A percentile compares a stretch with the other conserved stretches of the same genome.
phyloP scores from a whole-genome alignment of 2,888 invertebrate species.

The Lycocerus yunnanus region DNA sequence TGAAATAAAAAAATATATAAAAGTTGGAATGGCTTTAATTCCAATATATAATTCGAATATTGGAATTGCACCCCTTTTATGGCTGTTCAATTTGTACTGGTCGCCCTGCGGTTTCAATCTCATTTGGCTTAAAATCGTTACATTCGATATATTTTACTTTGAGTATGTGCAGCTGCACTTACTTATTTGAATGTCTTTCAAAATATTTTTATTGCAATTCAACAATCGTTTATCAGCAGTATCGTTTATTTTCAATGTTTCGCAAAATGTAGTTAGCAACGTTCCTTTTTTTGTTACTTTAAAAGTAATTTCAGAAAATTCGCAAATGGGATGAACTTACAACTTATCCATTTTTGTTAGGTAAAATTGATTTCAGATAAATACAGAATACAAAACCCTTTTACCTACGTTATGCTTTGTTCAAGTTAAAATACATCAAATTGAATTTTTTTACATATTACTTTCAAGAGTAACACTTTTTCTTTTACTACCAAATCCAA shows the following conservation, averaged over 20 bases:
- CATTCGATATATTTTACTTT: slow-evolving; percentile 9
- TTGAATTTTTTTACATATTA: background rate
- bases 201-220: background rate
- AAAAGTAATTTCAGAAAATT: background rate
- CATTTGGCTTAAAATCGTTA: slow-evolving; percentile 31
- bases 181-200: background rate
- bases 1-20: background rate
- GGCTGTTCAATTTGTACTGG: slow-evolving; percentile 38
- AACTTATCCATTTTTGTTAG: background rate
- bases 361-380: background rate
- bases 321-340: background rate
- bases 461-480: background rate
- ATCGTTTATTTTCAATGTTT: background rate
- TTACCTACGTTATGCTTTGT: background rate
- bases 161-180: background rate
- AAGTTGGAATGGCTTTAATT: background rate
- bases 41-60: slow-evolving; percentile 33
- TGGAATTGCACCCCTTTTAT: slow-evolving; percentile 23
- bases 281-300: background rate
- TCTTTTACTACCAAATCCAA: background rate
- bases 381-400: background rate
- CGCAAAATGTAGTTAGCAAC: background rate
- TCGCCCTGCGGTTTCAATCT: slow-evolving; percentile 32
- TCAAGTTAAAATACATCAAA: background rate
- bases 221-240: background rate